A percentile compares a stretch with the other conserved stretches of the same genome.
These are phyloP conservation scores for Acanthaster planci DNA, from an alignment of 35 echinoderm and acorn worm species.

Conservation along the genomic window DNA sequence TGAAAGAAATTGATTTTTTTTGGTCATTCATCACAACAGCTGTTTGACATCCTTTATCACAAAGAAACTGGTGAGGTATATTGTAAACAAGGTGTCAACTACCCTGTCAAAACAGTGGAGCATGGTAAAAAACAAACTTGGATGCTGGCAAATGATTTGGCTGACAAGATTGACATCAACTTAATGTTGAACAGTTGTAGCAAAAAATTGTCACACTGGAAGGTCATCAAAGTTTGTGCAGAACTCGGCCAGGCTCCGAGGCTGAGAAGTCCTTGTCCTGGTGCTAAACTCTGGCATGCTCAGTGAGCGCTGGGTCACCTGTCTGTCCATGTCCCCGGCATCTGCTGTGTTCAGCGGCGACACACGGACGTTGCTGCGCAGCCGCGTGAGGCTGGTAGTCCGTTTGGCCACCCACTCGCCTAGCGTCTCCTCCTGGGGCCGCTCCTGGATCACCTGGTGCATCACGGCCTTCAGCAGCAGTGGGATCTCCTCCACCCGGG, in stretches of 20 bases:
- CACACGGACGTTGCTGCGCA: conserved; percentile 66
- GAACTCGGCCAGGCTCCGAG: conserved; percentile 80
- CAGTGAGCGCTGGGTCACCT: conserved; percentile 52
- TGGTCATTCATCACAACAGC: too few relatives aligned
- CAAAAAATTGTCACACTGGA: conserved; percentile 53
- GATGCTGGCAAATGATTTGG: too few relatives aligned
- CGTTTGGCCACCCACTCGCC: conserved; percentile 66
- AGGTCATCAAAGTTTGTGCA: conserved; percentile 89
- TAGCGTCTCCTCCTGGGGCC: conserved; percentile 72
- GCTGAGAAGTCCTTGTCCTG: conserved; percentile 33
- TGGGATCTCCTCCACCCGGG: conserved; percentile 78
- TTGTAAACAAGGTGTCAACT: too few relatives aligned
- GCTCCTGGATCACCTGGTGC: conserved; percentile 71
- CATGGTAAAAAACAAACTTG: too few relatives aligned
- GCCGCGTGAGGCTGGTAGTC: conserved; percentile 56
- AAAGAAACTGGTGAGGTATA: too few relatives aligned
- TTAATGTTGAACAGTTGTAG: too few relatives aligned
- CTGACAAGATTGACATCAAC: too few relatives aligned
- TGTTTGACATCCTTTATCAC: too few relatives aligned
- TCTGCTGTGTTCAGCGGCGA: conserved; percentile 65
- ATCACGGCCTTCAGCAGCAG: conserved; percentile 78
- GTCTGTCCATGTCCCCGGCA: conserved; percentile 42
- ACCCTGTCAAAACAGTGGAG: too few relatives aligned
- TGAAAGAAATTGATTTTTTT: too few relatives aligned
- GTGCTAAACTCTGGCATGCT: conserved; percentile 85